Base-by-base conservation (phyloP, 2,888 invertebrate genomes). In the Bellardia pandia region DNA sequence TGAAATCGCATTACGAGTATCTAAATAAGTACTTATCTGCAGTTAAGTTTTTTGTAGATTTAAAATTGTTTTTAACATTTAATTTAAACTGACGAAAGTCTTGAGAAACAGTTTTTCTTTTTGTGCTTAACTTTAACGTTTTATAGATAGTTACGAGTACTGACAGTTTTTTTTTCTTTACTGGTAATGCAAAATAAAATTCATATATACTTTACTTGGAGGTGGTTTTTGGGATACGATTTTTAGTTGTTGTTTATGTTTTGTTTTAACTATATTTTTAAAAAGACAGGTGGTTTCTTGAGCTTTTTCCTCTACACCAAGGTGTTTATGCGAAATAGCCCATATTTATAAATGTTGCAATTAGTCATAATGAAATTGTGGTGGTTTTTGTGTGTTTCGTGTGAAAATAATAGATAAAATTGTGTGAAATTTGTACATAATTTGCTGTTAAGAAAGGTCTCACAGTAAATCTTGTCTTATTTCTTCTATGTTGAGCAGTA, bases 201-300 rank as follows among this genome's bases (percentile, higher is more conserved):
- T 5, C 56, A 64, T 79, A 51, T 13, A 14, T 30, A 64, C 30
- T 45, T 68, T 30, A 71, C 11, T 74, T 78, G 75, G 33, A 86
- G 81, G 76, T 62, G 86, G 75, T 86, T 83, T 85, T 75, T 88
- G 88, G 86, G 88, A 81, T 88, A 85, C 45, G 33, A 56, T 84
- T 83, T 80, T 64, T 62, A 48, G 16, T 60, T 83, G 53, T 42
- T 56, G 23, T 56, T 62, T 60, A 13, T 62, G 14, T 58, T 58
- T 77, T 64, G 13, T 30, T 60, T 53, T 53, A 64, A 71, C n/a
- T 7, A 48, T 45, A 62, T 56, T 53, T 69, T 51, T 3, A 16
- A 45, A 62, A 53, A 64, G 51, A 40, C 33, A 68, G 16, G 33
- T 56, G 53, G 11, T 80, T 86, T 76, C 16, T 64, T 45, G 56